Evolutionary conservation across 1,140 invertebrate genomes (phyloP).

Genomic region (Onthophagus taurus): DNA sequence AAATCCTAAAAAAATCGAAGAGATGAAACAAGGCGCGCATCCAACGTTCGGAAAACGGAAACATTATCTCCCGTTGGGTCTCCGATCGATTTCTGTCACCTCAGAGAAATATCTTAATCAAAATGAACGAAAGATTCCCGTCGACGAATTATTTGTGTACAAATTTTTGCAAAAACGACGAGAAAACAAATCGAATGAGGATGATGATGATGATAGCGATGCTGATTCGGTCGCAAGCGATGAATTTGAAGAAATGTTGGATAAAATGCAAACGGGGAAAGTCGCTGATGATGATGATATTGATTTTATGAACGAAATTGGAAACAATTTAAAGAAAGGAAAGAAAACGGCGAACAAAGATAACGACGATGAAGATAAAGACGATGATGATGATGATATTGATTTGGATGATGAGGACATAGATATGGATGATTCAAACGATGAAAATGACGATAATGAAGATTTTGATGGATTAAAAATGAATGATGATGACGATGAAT

Average conservation of each 20-base stretch:
- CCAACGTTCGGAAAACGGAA: slow-evolving; percentile 49
- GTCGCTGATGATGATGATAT: slow-evolving; percentile 43
- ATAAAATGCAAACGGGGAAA: slow-evolving; percentile 46
- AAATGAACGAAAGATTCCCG: slow-evolving; percentile 59
- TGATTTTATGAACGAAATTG: slow-evolving; percentile 46
- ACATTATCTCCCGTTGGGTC: slow-evolving; percentile 51
- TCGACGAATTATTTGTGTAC: slow-evolving; percentile 75
- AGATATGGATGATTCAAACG: slow-evolving; percentile 29
- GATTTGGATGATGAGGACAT: slow-evolving; percentile 40
- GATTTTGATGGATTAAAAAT: slow-evolving; percentile 12
- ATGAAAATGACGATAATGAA: slow-evolving; percentile 26
- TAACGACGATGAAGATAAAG: slow-evolving; percentile 35
- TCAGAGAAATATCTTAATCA: slow-evolving; percentile 60
- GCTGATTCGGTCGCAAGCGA: slow-evolving; percentile 76
- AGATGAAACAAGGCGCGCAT: slow-evolving; percentile 40
- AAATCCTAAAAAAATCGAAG: slow-evolving; percentile 76
- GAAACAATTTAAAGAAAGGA: slow-evolving; percentile 35
- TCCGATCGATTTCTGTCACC: slow-evolving; percentile 53
- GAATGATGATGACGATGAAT: slow-evolving; percentile 32
- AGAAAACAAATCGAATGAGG: slow-evolving; percentile 30
- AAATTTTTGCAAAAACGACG: slow-evolving; percentile 45
- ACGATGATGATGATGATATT: slow-evolving; percentile 37
- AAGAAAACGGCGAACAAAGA: slow-evolving; percentile 33
- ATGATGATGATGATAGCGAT: slow-evolving; percentile 45
- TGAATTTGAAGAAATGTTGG: slow-evolving; percentile 79